phyloP scores from a whole-genome alignment of 2,113 vertebrate species.

The Misgurnus mizolepis region DNA sequence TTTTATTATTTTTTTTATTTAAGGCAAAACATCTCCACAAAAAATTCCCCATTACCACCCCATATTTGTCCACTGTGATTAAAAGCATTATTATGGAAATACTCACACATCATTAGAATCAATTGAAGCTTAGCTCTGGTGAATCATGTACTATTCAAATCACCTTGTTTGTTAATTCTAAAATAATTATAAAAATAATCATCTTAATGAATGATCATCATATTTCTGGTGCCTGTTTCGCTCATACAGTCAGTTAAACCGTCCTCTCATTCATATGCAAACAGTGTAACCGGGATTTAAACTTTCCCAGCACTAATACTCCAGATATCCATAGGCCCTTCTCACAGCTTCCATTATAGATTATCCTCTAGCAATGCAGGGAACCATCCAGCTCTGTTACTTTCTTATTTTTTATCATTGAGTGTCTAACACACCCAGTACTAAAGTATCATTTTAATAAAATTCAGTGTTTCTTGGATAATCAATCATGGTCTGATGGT shows the following conservation, averaged over 20 bases:
- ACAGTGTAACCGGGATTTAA: slow-evolving; percentile 16
- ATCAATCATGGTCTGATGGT: not conserved
- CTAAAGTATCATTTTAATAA: not conserved
- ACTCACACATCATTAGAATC: no score
- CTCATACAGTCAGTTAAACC: not conserved
- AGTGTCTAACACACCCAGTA: not conserved
- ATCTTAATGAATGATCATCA: not conserved
- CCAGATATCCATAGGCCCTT: not conserved
- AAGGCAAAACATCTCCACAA: no score
- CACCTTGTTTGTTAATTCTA: no score
- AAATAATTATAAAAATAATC: no score
- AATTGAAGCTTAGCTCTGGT: no score
- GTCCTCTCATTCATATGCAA: slow-evolving; percentile 14
- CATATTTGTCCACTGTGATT: no score
- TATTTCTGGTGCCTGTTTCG: not conserved
- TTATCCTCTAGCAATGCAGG: not conserved
- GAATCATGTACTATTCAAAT: no score
- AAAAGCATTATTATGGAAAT: no score
- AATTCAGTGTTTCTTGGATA: not conserved
- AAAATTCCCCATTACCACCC: no score
- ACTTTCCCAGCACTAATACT: not conserved
- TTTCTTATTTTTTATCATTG: no score
- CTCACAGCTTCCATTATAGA: slow-evolving; percentile 7
- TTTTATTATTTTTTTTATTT: no score
- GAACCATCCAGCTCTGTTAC: no score